These are phyloP conservation scores for Mus musculus DNA, from an alignment of 2,113 vertebrate genomes.

Conservation along the genomic window DNA sequence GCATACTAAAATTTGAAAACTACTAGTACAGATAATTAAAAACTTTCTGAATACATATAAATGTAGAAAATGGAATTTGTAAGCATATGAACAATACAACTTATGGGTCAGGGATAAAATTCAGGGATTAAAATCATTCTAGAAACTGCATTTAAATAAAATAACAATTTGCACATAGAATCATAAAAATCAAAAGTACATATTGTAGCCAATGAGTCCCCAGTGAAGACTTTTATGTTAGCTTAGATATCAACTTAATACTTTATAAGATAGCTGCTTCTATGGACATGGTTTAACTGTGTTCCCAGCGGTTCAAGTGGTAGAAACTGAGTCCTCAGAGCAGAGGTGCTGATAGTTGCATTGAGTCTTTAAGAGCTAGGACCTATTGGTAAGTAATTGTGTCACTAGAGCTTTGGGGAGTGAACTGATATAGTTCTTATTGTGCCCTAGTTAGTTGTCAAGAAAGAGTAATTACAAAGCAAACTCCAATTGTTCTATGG, in stretches of 20 bases:
- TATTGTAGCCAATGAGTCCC: neutral
- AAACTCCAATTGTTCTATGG: neutral
- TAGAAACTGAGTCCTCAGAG: neutral
- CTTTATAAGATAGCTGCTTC: neutral
- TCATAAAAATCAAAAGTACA: neutral
- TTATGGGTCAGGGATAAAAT: neutral
- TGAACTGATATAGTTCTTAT: neutral
- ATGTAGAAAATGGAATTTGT: neutral
- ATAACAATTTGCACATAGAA: neutral
- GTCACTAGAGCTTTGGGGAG: neutral
- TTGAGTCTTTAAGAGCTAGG: neutral
- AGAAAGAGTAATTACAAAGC: neutral
- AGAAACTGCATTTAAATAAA: slow-evolving; percentile 26
- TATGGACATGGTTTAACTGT: neutral
- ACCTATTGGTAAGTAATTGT: neutral
- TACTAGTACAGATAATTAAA: neutral
- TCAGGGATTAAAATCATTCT: neutral
- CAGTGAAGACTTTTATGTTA: neutral
- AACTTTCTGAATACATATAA: neutral
- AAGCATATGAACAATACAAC: neutral
- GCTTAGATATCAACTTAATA: neutral
- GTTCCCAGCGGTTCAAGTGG: neutral
- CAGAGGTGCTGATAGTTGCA: neutral
- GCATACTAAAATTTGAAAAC: neutral
- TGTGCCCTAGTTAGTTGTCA: neutral